Evolutionary conservation across 2,113 vertebrate genomes (phyloP).

Genomic region (Lophius piscatorius): DNA sequence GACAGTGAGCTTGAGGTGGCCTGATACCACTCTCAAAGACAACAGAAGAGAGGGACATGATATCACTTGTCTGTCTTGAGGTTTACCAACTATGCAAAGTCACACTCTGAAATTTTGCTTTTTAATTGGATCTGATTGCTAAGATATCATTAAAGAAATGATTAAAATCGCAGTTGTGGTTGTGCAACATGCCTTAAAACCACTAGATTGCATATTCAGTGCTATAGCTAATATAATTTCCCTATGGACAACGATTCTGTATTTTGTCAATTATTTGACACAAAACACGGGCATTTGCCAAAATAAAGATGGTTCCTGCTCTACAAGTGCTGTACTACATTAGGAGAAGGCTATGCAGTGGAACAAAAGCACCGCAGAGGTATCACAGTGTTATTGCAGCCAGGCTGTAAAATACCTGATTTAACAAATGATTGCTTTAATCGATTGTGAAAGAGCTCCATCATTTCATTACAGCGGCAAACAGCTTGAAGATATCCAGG

Average conservation of each 20-base stretch:
- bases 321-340: conserved; percentile 6
- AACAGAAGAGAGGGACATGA: conserved; percentile 29
- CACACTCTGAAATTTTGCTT: conserved; percentile 1
- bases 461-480: conserved; percentile 25
- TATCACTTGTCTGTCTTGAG: background rate
- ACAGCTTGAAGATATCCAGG: conserved; percentile 31
- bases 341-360: background rate
- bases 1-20: conserved; percentile 17
- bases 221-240: conserved; percentile 42
- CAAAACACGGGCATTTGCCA: conserved; percentile 43
- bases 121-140: conserved; percentile 25
- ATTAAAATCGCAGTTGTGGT: conserved; percentile 45
- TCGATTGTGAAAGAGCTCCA: conserved; percentile 33
- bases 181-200: conserved; percentile 39
- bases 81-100: conserved; percentile 11
- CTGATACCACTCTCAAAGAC: conserved; percentile 51
- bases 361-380: background rate
- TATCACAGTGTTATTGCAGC: conserved; percentile 12
- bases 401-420: conserved; percentile 51
- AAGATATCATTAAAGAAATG: conserved; percentile 37
- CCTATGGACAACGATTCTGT: conserved; percentile 39
- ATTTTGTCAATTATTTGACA: conserved; percentile 48
- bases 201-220: conserved; percentile 38
- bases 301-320: conserved; percentile 37
- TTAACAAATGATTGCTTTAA: conserved; percentile 56